These are phyloP conservation scores for Entomobrya multifasciata DNA, from an alignment of 2,888 invertebrate genomes.

Conservation along the genomic window DNA sequence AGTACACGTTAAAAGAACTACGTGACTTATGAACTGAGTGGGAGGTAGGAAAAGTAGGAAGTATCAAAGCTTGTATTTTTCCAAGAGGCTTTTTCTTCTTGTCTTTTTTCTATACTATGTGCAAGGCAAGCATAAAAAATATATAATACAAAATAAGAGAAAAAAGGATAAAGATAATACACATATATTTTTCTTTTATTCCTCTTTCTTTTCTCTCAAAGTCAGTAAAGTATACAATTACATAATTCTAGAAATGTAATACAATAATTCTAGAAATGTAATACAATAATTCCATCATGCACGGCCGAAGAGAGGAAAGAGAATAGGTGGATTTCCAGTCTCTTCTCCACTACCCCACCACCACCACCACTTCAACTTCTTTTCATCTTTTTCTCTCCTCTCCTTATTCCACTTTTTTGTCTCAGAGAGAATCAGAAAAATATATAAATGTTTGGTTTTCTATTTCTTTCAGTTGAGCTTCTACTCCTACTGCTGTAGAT, in stretches of 20 bases:
- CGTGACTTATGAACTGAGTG: constrained; percentile 3
- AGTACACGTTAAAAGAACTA: not conserved
- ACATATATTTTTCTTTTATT: too few relatives aligned
- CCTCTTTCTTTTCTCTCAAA: not conserved
- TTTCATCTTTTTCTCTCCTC: not conserved
- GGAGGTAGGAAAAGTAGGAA: too few relatives aligned
- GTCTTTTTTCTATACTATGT: not conserved
- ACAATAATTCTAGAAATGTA: constrained; percentile 13
- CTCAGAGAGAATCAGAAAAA: not conserved
- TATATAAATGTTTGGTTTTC: not conserved
- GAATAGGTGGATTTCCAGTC: constrained; percentile 2
- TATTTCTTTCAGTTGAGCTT: not conserved
- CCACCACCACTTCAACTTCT: constrained; percentile 9
- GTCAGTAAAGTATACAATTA: constrained; percentile 3
- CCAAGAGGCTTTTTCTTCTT: too few relatives aligned
- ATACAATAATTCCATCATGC: constrained; percentile 16
- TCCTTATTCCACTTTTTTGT: constrained; percentile 3
- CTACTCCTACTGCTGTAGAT: too few relatives aligned
- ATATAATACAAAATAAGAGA: not conserved
- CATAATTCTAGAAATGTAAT: constrained; percentile 9
- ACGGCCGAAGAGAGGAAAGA: not conserved
- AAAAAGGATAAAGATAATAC: not conserved
- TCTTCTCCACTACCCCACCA: not conserved
- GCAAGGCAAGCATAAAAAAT: not conserved
- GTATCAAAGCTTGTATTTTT: too few relatives aligned